A percentile compares a stretch with the other conserved stretches of the same genome.
These are phyloP conservation scores for Zoanthus gigantus DNA, from an alignment of 92 coral and sea anemone genomes.

Conservation along the genomic window DNA sequence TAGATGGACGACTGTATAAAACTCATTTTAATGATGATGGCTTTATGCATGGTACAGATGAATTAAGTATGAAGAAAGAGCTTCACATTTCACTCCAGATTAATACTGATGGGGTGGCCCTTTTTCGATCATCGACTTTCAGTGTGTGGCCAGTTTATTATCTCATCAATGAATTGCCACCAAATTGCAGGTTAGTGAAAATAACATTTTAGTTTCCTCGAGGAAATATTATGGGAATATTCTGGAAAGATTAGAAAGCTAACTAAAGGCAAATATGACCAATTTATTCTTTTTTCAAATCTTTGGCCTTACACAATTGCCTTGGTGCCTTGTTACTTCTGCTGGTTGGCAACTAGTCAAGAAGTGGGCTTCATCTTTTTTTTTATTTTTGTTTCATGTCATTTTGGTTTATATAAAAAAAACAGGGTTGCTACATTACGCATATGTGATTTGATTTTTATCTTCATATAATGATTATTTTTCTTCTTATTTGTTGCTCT, in stretches of 20 bases:
- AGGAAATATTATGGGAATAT: not conserved
- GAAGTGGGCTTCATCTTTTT: no score
- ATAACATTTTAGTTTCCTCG: not conserved
- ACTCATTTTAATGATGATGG: conserved; percentile 58
- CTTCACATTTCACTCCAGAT: conserved; percentile 61
- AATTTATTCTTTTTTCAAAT: not conserved
- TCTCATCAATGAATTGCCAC: conserved; percentile 58
- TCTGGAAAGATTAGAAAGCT: not conserved
- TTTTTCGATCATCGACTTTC: conserved; percentile 61
- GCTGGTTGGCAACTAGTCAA: no score
- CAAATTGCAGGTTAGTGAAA: conserved; percentile 43
- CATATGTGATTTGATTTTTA: no score
- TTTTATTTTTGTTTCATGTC: no score
- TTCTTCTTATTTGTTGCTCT: no score
- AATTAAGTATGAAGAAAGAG: conserved; percentile 34
- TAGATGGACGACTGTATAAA: conserved; percentile 57
- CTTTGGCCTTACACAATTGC: not conserved
- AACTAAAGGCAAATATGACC: not conserved
- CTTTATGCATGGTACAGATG: conserved; percentile 48
- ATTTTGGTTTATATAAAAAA: no score
- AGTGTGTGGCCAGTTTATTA: conserved; percentile 61
- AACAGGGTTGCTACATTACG: no score
- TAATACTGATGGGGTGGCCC: conserved; percentile 67
- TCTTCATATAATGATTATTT: no score
- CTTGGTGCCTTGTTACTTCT: no score